Evolutionary conservation across 2,888 invertebrate genomes (phyloP).

Genomic region (Artemia sp.): DNA sequence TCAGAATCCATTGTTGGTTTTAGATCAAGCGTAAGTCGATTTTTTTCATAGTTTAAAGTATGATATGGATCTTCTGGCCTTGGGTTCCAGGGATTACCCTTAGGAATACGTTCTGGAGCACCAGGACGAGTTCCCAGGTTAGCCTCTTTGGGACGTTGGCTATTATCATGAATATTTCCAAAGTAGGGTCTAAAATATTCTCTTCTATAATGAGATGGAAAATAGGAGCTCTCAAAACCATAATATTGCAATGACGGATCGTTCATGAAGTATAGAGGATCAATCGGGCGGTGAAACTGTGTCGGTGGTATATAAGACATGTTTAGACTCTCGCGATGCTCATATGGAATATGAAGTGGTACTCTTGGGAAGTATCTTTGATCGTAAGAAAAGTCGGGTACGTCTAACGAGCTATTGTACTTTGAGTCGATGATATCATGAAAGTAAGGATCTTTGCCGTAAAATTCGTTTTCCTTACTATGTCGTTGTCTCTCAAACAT

Average conservation of each 20-base stretch:
- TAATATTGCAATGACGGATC: neutral
- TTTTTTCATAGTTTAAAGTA: constrained; percentile 10
- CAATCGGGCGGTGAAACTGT: neutral
- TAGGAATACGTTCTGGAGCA: neutral
- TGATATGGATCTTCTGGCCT: constrained; percentile 5
- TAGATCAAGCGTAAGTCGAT: constrained; percentile 9
- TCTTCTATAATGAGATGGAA: neutral
- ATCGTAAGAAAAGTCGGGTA: neutral
- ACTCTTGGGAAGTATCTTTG: neutral
- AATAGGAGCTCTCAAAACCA: neutral
- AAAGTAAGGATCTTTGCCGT: too few species aligned
- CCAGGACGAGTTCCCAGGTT: neutral
- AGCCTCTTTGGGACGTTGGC: neutral
- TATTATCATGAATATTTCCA: too few species aligned
- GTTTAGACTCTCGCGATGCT: too few species aligned
- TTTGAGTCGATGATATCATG: too few species aligned
- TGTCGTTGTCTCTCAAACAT: neutral
- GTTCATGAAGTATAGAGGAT: neutral
- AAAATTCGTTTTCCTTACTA: too few species aligned
- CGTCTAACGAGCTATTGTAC: neutral
- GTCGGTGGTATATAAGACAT: neutral
- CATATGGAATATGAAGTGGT: neutral
- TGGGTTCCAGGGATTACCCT: neutral
- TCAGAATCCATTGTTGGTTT: neutral
- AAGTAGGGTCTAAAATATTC: neutral